These are phyloP conservation scores for Cremastinae sp. DNA, from an alignment of 2,888 invertebrate species.

Conservation along the genomic window DNA sequence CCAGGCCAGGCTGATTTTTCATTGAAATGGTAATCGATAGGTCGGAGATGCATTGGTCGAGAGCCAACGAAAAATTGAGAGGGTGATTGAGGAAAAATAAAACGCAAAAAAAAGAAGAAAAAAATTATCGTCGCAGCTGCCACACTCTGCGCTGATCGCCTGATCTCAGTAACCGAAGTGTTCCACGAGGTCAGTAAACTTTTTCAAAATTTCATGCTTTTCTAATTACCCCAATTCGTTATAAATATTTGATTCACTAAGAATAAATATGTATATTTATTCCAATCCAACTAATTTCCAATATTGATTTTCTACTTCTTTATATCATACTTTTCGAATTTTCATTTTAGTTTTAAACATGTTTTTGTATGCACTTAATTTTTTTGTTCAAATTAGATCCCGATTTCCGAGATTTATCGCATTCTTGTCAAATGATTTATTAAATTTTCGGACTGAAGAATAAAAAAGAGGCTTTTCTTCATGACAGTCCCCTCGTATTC, in stretches of 20 bases:
- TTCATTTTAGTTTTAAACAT: too few species aligned
- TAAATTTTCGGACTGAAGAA: too few species aligned
- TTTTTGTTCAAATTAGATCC: too few species aligned
- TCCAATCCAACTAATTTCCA: too few species aligned
- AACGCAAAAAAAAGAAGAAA: conserved; percentile 44
- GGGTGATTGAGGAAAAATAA: conserved; percentile 18
- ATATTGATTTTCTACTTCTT: too few species aligned
- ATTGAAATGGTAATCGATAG: conserved; percentile 46
- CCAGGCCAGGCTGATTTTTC: conserved; percentile 22
- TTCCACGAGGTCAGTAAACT: conserved; percentile 73
- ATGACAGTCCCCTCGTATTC: too few species aligned
- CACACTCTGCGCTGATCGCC: conserved; percentile 34
- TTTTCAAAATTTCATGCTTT: conserved; percentile 58
- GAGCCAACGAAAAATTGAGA: conserved; percentile 34
- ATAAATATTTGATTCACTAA: conserved; percentile 9
- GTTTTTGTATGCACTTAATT: too few species aligned
- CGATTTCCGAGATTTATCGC: too few species aligned
- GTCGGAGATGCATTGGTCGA: conserved; percentile 19
- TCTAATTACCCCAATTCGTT: conserved; percentile 30
- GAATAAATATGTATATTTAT: conserved; percentile 13
- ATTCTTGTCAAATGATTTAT: too few species aligned
- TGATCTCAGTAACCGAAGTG: conserved; percentile 70
- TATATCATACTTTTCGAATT: too few species aligned
- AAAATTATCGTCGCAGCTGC: conserved; percentile 38
- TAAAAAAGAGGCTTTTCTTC: too few species aligned